Evolutionary conservation across 2,113 vertebrate species (phyloP).

Genomic region (Anthoscopus minutus): DNA sequence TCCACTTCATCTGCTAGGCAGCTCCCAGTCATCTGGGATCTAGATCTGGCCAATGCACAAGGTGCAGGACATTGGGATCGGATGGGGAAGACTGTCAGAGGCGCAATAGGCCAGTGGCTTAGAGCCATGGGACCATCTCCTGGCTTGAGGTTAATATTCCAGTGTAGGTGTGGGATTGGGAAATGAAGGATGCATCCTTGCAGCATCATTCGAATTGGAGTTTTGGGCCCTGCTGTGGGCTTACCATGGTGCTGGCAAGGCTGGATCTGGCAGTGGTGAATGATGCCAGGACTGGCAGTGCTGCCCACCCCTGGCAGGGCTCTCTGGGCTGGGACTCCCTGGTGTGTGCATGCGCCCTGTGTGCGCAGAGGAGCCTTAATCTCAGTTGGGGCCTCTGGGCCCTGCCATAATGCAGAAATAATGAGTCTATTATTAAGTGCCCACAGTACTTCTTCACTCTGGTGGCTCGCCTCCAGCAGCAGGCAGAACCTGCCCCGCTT

Average conservation of each 20-base stretch:
- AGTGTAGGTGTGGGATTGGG: background rate
- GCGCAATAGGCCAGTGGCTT: background rate
- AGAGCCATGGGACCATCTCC: background rate
- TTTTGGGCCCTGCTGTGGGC: background rate
- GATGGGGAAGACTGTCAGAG: background rate
- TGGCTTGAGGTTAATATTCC: background rate
- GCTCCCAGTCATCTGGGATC: background rate
- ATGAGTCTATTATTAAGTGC: slow-evolving; percentile 60
- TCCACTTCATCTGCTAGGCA: accelerated
- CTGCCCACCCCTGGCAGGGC: background rate
- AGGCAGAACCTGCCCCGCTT: slow-evolving; percentile 61
- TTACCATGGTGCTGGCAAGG: background rate
- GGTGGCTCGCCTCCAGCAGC: slow-evolving; percentile 54
- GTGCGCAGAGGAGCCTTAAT: slow-evolving; percentile 45
- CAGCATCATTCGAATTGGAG: background rate
- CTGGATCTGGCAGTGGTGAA: background rate
- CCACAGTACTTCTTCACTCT: slow-evolving; percentile 43
- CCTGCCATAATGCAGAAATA: slow-evolving; percentile 59
- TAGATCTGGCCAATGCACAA: background rate
- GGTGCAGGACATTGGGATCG: accelerated
- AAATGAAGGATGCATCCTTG: background rate
- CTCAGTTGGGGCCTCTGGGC: slow-evolving; percentile 52
- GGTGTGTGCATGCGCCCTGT: background rate
- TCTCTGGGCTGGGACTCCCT: background rate
- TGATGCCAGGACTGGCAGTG: background rate